Base-by-base conservation (phyloP, 1,140 invertebrate species). In the Neodiprion pinetum region DNA sequence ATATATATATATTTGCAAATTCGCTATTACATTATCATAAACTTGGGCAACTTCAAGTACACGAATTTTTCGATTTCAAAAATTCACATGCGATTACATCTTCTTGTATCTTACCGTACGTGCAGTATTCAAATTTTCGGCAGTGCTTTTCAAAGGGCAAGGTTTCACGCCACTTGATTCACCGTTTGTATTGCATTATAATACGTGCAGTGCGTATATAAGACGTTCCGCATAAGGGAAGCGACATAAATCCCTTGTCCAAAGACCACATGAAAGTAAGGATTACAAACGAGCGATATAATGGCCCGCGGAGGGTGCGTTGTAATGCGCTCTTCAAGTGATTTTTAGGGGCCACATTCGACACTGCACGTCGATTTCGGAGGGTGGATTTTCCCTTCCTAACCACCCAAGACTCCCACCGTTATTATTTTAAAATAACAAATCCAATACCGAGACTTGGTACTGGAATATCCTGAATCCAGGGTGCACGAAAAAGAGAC, bases 231-330 rank as follows among this genome's bases (percentile, higher is more conserved):
- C n/a, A 9, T 4, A 61, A 40, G 11, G 11, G n/a, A 61, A 61
- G 11, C 53, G n/a, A 61, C 53, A 61, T 17, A 61, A 61, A 61
- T 61, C 53, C 53, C 53, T 61, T 9, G n/a, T 14, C 53, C 53
- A 61, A 61, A 5, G 53, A 61, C n/a, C 53, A 61, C 53, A 61
- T 61, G 7, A 61, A 61, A 61, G 53, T 61, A 61, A 61, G 53
- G 53, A 61, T 61, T 61, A 61, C 53, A 61, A 61, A 61, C 53
- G 53, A 61, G 53, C n/a, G 53, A 61, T 61, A 61, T 61, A 61
- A 61, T 61, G n/a, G 53, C 53, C 53, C 28, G 28, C 28, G 28
- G 28, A 40, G 53, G 53, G 53, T 61, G 17, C n/a, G 11, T 17
- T 61, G 53, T 17, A 61, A 61, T 61, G n/a, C n/a, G 53, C 53